Conservation (phyloP, 2,888 invertebrate species). For the Chironomus tentans region DNA sequence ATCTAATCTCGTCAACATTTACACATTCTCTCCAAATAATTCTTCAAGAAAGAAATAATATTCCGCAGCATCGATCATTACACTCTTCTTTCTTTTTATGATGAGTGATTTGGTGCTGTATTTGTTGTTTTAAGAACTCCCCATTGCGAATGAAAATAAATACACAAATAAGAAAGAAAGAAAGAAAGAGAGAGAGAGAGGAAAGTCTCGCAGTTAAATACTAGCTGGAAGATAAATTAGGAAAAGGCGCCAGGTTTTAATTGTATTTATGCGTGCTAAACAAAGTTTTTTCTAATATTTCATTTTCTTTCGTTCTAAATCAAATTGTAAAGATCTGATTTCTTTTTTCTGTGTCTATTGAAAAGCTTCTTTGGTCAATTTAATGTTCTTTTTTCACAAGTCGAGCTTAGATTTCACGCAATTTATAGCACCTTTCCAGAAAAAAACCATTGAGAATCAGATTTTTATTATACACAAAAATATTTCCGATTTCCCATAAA, state of each 20-base stretch:
- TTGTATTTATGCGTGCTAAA: not conserved
- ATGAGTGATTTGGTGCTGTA: not conserved
- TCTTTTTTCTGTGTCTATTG: no score
- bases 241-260: constrained; percentile 8
- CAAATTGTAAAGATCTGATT: no score
- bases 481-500: not conserved
- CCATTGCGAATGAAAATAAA: not conserved
- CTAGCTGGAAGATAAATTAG: not conserved
- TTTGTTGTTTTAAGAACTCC: constrained; percentile 4
- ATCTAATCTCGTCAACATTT: not conserved
- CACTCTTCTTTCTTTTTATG: not conserved
- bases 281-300: not conserved
- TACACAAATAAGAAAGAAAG: not conserved
- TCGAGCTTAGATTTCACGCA: not conserved
- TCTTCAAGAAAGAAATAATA: no score
- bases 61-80: not conserved
- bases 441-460: not conserved
- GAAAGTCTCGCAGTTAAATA: no score
- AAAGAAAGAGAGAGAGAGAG: not conserved
- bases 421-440: not conserved
- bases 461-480: not conserved
- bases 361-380: no score
- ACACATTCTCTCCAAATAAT: not conserved
- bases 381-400: not conserved
- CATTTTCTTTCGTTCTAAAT: no score